phyloP scores from a whole-genome alignment of 37 sponge, comb jelly and placozoan species.

The Petrosia ficiformis region DNA sequence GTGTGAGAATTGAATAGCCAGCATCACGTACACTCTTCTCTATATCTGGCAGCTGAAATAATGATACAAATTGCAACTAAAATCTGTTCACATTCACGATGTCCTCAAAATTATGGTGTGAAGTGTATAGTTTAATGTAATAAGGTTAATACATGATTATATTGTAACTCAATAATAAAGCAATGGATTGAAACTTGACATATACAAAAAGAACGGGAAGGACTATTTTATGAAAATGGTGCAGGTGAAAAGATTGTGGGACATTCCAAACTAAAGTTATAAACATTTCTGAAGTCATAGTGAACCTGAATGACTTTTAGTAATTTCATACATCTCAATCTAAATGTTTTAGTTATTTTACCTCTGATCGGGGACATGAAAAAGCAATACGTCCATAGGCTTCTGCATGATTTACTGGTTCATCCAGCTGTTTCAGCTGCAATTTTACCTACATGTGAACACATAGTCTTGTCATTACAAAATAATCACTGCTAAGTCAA shows the following conservation, averaged over 20 bases:
- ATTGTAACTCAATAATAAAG: too few species aligned
- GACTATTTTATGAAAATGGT: too few species aligned
- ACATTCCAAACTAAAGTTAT: too few species aligned
- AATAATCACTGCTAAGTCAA: background rate
- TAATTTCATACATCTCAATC: background rate
- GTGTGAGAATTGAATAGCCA: conserved; percentile 61
- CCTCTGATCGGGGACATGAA: conserved; percentile 60
- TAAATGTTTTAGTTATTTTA: background rate
- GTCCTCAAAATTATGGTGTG: too few species aligned
- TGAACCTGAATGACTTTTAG: too few species aligned
- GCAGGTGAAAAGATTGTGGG: too few species aligned
- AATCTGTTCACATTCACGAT: background rate
- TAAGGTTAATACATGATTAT: too few species aligned
- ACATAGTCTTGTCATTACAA: background rate
- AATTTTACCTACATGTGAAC: conserved; percentile 32
- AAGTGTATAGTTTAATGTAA: too few species aligned
- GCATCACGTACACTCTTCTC: conserved; percentile 38
- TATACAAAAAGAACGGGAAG: too few species aligned
- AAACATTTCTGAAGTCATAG: too few species aligned
- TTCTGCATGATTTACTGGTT: conserved; percentile 62
- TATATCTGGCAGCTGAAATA: conserved; percentile 43
- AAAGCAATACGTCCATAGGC: conserved; percentile 85
- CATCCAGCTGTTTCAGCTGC: conserved; percentile 32
- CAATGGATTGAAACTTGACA: too few species aligned
- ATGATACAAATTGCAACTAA: background rate